A percentile compares a stretch with the other conserved stretches of the same genome.
Evolutionary conservation across 2,888 invertebrate species (phyloP).

Genomic region (Apamea monoglypha): DNA sequence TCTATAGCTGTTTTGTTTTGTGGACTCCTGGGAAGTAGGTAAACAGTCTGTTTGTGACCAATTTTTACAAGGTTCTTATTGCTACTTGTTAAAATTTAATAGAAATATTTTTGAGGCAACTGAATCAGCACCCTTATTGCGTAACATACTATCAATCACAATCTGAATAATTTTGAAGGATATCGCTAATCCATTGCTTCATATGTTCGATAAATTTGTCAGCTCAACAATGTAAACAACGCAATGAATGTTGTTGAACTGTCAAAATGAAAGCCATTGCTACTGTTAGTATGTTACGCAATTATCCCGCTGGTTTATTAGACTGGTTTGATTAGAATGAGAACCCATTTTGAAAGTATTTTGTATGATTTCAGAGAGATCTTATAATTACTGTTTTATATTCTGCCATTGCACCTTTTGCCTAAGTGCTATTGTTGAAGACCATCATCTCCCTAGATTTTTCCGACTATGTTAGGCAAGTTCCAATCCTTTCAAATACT

Average conservation of each 20-base stretch:
- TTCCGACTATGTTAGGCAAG: background rate
- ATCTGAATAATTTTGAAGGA: no score
- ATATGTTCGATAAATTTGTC: no score
- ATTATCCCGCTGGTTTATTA: no score
- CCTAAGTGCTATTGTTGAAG: background rate
- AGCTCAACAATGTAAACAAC: no score
- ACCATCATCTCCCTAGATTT: no score
- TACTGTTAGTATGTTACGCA: no score
- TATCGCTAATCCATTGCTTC: no score
- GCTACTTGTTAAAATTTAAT: background rate
- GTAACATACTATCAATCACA: no score
- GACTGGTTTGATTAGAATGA: background rate
- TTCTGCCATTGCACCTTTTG: background rate
- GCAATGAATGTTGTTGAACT: no score
- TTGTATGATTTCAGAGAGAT: background rate
- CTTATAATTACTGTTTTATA: background rate
- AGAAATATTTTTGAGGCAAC: background rate
- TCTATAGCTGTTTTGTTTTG: background rate
- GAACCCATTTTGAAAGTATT: background rate
- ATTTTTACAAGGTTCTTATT: background rate
- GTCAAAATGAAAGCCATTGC: no score
- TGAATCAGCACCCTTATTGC: no score
- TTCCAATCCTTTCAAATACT: background rate
- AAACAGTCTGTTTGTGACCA: conserved; percentile 11
- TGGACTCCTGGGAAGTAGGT: background rate